phyloP scores from a whole-genome alignment of 2,113 vertebrate genomes.

The Scomber colias region DNA sequence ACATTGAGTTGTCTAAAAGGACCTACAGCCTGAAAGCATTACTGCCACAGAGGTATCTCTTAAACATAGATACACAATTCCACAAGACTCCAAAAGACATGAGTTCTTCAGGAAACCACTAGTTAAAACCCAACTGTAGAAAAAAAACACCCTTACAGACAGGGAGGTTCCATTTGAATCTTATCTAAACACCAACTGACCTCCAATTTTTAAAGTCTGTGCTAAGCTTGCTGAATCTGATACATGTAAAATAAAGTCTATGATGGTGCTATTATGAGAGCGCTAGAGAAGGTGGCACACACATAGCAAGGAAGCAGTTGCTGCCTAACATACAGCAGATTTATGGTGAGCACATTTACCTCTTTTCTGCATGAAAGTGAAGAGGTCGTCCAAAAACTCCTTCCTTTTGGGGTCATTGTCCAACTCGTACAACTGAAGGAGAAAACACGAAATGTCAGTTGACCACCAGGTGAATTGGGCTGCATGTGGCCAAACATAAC shows the following conservation, averaged over 20 bases:
- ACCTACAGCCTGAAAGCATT: neutral
- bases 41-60: too few relatives aligned
- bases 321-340: neutral
- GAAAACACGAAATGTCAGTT: neutral
- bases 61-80: neutral
- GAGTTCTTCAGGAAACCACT: neutral
- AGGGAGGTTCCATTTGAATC: neutral
- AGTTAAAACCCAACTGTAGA: too few relatives aligned
- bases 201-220: neutral
- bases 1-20: neutral
- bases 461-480: neutral
- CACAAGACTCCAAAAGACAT: neutral
- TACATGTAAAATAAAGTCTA: neutral
- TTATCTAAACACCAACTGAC: neutral
- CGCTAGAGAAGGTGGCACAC: neutral
- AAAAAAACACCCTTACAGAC: neutral
- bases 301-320: neutral
- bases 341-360: conserved; percentile 78
- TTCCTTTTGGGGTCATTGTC: conserved; percentile 95
- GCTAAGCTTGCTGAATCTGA: neutral
- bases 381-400: conserved; percentile 97
- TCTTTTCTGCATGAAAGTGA: conserved; percentile 98
- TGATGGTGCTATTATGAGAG: neutral
- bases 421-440: conserved; percentile 92
- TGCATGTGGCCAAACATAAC: neutral